Evolutionary conservation across 2,113 vertebrate genomes (phyloP).

Genomic region (Heliornis fulica): DNA sequence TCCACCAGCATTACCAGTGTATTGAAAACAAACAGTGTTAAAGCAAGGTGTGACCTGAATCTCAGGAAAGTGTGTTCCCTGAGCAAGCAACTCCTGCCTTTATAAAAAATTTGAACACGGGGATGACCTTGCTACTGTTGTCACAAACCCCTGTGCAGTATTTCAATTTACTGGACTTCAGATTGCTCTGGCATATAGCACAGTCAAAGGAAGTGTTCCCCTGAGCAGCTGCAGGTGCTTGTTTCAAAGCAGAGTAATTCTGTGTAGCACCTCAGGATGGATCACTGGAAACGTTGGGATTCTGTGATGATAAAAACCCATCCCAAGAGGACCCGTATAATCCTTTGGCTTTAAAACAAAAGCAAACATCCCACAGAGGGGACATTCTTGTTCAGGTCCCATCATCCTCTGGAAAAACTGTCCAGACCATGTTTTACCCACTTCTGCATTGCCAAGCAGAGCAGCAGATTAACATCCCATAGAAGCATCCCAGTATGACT

Average conservation of each 20-base stretch:
- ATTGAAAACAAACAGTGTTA: not conserved
- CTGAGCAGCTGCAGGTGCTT: not conserved
- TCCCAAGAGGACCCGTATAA: slow-evolving; percentile 23
- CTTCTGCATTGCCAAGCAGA: not conserved
- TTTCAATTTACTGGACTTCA: slow-evolving; percentile 24
- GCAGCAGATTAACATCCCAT: not conserved
- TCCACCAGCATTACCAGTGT: not conserved
- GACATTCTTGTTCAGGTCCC: not conserved
- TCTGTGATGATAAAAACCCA: slow-evolving; percentile 12
- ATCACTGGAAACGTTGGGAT: not conserved
- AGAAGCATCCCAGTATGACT: not conserved
- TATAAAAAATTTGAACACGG: not conserved
- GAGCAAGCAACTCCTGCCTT: not conserved
- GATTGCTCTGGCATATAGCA: not conserved
- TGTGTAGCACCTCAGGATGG: slow-evolving; percentile 16
- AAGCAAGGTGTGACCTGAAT: not conserved
- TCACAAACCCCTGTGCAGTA: slow-evolving; percentile 7
- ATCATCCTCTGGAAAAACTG: not conserved
- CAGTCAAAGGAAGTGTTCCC: not conserved
- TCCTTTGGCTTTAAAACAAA: slow-evolving; percentile 28
- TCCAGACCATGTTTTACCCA: not conserved
- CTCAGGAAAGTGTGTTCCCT: not conserved
- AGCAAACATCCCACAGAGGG: not conserved
- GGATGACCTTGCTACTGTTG: not conserved
- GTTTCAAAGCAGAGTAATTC: slow-evolving; percentile 10